Base-by-base conservation (phyloP, 2,797 vertebrate species). In the Craterocephalus amniculus region DNA sequence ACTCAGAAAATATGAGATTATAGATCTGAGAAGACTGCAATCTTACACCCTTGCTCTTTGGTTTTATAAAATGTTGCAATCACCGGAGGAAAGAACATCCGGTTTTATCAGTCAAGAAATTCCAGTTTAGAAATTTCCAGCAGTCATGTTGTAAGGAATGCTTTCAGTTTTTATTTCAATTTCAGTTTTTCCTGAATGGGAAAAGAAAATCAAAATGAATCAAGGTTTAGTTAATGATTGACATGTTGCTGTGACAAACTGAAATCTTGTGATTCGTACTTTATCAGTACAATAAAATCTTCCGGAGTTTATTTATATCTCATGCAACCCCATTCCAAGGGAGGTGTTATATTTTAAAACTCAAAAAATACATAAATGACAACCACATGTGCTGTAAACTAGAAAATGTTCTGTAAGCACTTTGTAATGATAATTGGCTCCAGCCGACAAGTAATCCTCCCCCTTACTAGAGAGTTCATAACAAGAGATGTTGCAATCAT, bases 391-490 rank as follows among this genome's bases (percentile, higher is more conserved):
- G 73, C 81, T 75, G 80, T 83, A 76, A 90, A 89, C 64, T 61
- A 86, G 70, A 72, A 83, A 84, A 90, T 51, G 72, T 88, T 91
- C 84, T 85, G 90, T 86, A 85, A 89, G 83, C 76, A 74, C 85
- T 88, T 84, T 85, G 85, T 88, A 89, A 91, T 88, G 87, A 87
- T 91, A 91, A 89, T 92, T 92, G 81, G 71, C 70, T 83, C 81
- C 72, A 72, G 84, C 74, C 79, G 80, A 86, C 82, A 80, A 82
- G 83, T 86, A 85, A 89, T 91, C 83, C 45, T n/a, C 45, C n/a
- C 75, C 80, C 57, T 60, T 55, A 78, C 67, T 55, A 72, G 79
- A 72, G 79, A 84, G 67, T 83, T 85, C 91, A 87, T 71, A 87
- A 75, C 79, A 61, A 72, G 81, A 79, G 78, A 90, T 93, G 94